Base-by-base conservation (phyloP, 2,113 vertebrate genomes). In the Paratilapia polleni region DNA sequence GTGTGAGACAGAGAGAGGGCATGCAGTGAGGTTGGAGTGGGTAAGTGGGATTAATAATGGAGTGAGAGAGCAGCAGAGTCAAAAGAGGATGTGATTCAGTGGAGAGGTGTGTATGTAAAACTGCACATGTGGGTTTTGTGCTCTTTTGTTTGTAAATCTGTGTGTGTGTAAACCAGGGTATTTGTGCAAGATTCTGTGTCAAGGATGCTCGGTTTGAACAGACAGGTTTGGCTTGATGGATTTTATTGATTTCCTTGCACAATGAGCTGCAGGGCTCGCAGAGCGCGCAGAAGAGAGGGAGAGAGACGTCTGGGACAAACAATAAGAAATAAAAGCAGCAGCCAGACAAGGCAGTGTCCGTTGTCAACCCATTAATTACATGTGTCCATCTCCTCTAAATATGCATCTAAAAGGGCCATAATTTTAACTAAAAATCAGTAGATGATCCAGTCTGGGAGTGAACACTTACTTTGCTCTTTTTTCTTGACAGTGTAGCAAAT, bases 241-340 rank as follows among this genome's bases (percentile, higher is more conserved):
- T 93, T 91, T 87, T 91, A 95, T 95, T 93, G 94, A 95, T 94
- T 94, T 87, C 38, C 60, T 38, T 58, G 59, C 47, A 63, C 74
- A 84, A 79, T 85, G 78, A 93, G 90, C 87, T 84, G 77, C 88
- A 75, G 83, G 81, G 77, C 63, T 86, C 22, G 5, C 60, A 49
- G 77, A 68, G 82, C 1, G 14, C 17, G 28, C 52, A 76, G 70
- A 47, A 63, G 58, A 31, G 34, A 60, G 22, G 63, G 59, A 31
- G 77, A 41, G 68, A 41, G 64, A 62, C 4, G 20, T 88, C 84
- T 88, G 78, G 76, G 31, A 66, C 66, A 81, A 84, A 91, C 62
- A 80, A 88, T 84, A 78, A 86, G 74, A 85, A 82, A 78, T 41
- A 73, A 57, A 86, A 78, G 75, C 58, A 80, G 76, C 52, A 56